Conservation (phyloP, 2,888 invertebrate species). For the Blastobasis adustella region DNA sequence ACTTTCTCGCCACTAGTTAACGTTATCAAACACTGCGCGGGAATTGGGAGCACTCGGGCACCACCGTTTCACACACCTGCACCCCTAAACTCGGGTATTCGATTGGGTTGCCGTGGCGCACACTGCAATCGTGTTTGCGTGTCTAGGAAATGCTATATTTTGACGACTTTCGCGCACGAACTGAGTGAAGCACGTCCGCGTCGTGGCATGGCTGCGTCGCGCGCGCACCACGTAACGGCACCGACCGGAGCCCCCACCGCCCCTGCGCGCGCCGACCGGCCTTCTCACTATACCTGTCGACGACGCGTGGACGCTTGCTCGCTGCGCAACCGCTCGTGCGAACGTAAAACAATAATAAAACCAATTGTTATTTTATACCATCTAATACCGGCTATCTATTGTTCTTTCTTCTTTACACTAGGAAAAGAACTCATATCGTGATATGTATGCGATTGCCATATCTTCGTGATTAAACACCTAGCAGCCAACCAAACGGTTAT, state of each 20-base stretch:
- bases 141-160: conserved; percentile 56
- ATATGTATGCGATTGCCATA: too few species aligned
- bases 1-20: conserved; percentile 63
- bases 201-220: conserved; percentile 49
- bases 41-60: conserved; percentile 29
- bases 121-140: conserved; percentile 37
- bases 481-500: too few species aligned
- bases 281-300: too few species aligned
- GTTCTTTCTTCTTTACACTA: too few species aligned
- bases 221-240: conserved; percentile 63
- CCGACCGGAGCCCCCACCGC: conserved; percentile 42
- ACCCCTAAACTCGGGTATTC: conserved; percentile 56
- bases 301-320: too few species aligned
- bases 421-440: too few species aligned
- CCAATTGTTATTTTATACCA: too few species aligned
- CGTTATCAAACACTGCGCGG: conserved; percentile 26
- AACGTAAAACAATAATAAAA: too few species aligned
- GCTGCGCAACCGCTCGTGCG: too few species aligned
- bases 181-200: conserved; percentile 73
- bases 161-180: conserved; percentile 74
- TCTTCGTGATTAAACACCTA: too few species aligned
- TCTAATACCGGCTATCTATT: too few species aligned
- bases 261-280: conserved; percentile 24
- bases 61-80: conserved; percentile 71
- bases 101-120: conserved; percentile 39